Conservation (phyloP, 2,113 vertebrate genomes). For the Dasypus novemcinctus region DNA sequence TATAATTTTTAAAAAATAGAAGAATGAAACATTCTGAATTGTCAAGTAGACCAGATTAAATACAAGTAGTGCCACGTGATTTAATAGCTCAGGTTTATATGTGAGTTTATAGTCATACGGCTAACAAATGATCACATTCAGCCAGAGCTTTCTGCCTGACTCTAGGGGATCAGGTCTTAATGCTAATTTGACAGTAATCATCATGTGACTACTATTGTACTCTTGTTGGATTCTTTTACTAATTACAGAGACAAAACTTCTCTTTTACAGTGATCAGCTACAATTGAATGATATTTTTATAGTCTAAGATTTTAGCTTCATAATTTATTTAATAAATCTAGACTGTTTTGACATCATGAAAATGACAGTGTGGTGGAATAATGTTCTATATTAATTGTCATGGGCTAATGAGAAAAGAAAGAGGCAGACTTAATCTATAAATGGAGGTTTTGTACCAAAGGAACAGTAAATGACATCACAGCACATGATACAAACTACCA, state of each 20-base stretch:
- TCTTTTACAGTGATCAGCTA: slow-evolving; percentile 60
- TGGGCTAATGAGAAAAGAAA: slow-evolving; percentile 75
- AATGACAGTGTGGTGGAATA: slow-evolving; percentile 72
- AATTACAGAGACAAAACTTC: slow-evolving; percentile 73
- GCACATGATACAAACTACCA: slow-evolving; percentile 44
- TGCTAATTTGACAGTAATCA: slow-evolving; percentile 31
- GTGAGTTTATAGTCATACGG: not conserved
- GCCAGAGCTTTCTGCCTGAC: not conserved
- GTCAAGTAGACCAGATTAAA: not conserved
- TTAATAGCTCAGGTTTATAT: not conserved
- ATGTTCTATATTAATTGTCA: slow-evolving; percentile 74
- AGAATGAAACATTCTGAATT: not conserved
- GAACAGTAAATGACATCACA: slow-evolving; percentile 67
- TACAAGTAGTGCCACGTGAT: not conserved
- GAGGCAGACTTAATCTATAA: slow-evolving; percentile 56
- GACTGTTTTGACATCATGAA: slow-evolving; percentile 76
- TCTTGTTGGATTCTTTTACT: slow-evolving; percentile 67
- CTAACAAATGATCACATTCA: not conserved
- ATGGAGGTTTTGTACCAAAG: slow-evolving; percentile 47
- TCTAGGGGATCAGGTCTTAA: slow-evolving; percentile 45
- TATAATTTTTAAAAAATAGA: slow-evolving; percentile 11
- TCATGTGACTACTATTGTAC: slow-evolving; percentile 53
- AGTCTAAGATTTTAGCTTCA: slow-evolving; percentile 68
- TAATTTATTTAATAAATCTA: slow-evolving; percentile 75
- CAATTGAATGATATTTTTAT: slow-evolving; percentile 74